Evolutionary conservation across 1,140 invertebrate species (phyloP), one percentile per base, ranked within the genome.

Genomic region (Polypedilum pembai): DNA sequence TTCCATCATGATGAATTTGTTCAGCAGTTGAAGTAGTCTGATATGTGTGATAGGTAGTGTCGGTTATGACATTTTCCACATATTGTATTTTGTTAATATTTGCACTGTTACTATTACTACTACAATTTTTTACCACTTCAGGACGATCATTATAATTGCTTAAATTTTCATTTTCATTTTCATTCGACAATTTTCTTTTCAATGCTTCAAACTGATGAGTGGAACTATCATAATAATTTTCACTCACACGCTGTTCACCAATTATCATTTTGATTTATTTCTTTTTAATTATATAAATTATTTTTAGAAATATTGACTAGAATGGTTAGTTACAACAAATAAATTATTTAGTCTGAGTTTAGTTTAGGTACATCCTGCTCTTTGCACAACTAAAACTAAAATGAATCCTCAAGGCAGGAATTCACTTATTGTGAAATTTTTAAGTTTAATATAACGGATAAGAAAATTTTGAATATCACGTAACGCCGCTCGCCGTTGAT

Each of bases 161-260:
- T 66, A 66, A 66, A 66, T 17, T 65, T n/a, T 7, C 17, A 69
- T 69, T 69, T 69, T 69, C 65, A 69, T 69, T 69, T 20, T 69
- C 65, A 21, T 18, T 69, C 8, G 65, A 69, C 8, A 69, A 20
- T 69, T 69, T 69, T 10, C 65, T 69, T 69, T 69, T 69, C 1
- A 69, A 18, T 7, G 8, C 65, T 18, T 69, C 65, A 18, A 69
- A 69, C 10, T 69, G 65, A 20, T 18, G 15, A 20, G 65, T 10
- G 3, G 65, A 21, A 18, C 7, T 18, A 8, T 18, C 17, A 20
- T 69, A 69, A 69, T 69, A 69, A 21, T 69, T 69, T 18, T 69
- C 18, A 69, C 18, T 69, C 4, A 69, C n/a, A 8, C 65, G 65
- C 10, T 69, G 65, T 20, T 69, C 65, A 8, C 65, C 65, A 69